A percentile compares a stretch with the other conserved stretches of the same genome.
These are phyloP conservation scores for Drosophila teissieri DNA, from an alignment of 1,140 invertebrate genomes.

Conservation along the genomic window DNA sequence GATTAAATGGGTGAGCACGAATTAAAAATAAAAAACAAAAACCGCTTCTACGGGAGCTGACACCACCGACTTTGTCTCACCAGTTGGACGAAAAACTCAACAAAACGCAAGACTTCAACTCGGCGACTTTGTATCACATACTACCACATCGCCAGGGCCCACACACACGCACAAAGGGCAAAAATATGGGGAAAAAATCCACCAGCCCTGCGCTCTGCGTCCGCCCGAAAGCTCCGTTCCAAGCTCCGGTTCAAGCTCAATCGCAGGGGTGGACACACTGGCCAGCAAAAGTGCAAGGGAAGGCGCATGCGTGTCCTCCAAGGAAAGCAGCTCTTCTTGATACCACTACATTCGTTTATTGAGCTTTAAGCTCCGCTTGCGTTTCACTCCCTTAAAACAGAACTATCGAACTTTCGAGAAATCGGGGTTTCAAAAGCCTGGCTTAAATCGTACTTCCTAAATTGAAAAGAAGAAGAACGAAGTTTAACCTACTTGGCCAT, in stretches of 20 bases:
- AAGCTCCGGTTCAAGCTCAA: slow-evolving; percentile 9
- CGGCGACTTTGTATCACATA: slow-evolving; percentile 76
- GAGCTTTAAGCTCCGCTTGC: slow-evolving; percentile 9
- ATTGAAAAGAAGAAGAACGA: too few species aligned
- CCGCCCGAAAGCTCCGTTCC: slow-evolving; percentile 13
- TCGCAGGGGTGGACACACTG: slow-evolving; percentile 6
- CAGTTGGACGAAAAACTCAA: slow-evolving; percentile 77
- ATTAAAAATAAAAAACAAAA: slow-evolving; percentile 66
- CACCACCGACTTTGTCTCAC: slow-evolving; percentile 69
- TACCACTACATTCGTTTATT: neutral
- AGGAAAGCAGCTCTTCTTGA: neutral
- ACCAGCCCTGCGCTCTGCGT: slow-evolving; percentile 42
- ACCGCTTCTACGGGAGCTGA: slow-evolving; percentile 56
- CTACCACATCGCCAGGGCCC: slow-evolving; percentile 49
- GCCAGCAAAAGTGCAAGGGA: neutral
- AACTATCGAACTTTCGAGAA: neutral
- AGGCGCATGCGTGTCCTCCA: neutral
- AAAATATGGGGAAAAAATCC: neutral
- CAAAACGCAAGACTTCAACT: slow-evolving; percentile 68
- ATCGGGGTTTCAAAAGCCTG: neutral
- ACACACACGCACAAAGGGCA: slow-evolving; percentile 9
- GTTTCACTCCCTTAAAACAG: neutral
- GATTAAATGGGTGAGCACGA: slow-evolving; percentile 1
- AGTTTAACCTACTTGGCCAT: too few species aligned
- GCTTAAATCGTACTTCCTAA: neutral